Evolutionary conservation across 2,113 vertebrate species (phyloP).

Genomic region (Myrmecophaga tridactyla): DNA sequence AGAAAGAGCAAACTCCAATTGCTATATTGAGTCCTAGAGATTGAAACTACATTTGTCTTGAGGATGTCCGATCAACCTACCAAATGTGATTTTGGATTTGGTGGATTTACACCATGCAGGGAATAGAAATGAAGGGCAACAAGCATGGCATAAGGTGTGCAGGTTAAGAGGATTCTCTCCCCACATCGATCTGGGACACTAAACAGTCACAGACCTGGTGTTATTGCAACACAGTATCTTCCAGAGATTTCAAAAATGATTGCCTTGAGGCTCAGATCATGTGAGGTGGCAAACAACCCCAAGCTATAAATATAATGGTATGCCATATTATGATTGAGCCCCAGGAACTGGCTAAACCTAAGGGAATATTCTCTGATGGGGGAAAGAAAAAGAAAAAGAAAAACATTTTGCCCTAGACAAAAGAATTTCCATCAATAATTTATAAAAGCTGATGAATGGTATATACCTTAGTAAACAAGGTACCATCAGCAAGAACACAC

Average conservation of each 20-base stretch:
- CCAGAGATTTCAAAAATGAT: neutral
- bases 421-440: neutral
- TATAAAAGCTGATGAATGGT: neutral
- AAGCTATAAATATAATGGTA: neutral
- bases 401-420: neutral
- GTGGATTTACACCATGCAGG: neutral
- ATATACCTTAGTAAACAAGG: neutral
- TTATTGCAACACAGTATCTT: neutral
- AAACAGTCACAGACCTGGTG: neutral
- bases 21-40: neutral
- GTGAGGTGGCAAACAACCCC: neutral
- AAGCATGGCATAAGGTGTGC: neutral
- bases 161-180: neutral
- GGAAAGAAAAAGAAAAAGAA: neutral
- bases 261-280: neutral
- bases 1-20: neutral
- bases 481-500: neutral
- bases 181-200: neutral
- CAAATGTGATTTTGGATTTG: neutral
- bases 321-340: neutral
- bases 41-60: neutral
- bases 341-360: neutral
- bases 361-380: neutral
- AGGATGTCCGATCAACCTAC: neutral
- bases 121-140: neutral